Conservation (phyloP, 2,888 invertebrate genomes). For the Lithophane socia region DNA sequence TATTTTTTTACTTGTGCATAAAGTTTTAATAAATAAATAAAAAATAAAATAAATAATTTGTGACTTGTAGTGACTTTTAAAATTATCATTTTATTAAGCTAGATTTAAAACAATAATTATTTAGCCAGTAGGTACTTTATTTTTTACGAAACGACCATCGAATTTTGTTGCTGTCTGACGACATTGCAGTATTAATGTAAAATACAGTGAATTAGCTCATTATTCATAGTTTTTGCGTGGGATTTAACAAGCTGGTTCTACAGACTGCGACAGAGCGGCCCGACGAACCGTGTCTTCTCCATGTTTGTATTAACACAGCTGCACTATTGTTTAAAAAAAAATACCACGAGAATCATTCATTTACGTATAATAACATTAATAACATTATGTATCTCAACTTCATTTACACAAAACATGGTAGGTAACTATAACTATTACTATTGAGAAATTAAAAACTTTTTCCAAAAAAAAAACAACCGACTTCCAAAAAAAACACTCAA, state of each 20-base stretch:
- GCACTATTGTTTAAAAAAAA: constrained; percentile 49
- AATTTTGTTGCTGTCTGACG: neutral
- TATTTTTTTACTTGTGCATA: too few relatives aligned
- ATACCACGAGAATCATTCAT: neutral
- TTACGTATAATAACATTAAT: neutral
- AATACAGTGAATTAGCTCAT: constrained; percentile 44
- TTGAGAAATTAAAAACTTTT: neutral
- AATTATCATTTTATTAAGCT: too few relatives aligned
- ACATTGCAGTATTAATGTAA: constrained; percentile 21
- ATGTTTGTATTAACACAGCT: constrained; percentile 57
- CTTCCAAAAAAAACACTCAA: too few relatives aligned
- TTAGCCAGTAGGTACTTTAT: neutral
- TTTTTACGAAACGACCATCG: constrained; percentile 3
- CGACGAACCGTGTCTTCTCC: constrained; percentile 60
- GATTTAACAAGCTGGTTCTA: constrained; percentile 47
- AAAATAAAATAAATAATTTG: too few relatives aligned
- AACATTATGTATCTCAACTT: too few relatives aligned
- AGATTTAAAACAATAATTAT: neutral
- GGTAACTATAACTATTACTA: too few relatives aligned
- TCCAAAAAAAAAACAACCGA: too few relatives aligned
- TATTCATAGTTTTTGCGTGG: constrained; percentile 48
- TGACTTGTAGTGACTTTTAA: neutral
- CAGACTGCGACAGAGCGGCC: constrained; percentile 31
- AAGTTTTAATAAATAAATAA: too few relatives aligned
- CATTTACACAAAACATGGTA: neutral